Conservation (phyloP, 2,888 invertebrate species). For the Anoplius nigerrimus region DNA sequence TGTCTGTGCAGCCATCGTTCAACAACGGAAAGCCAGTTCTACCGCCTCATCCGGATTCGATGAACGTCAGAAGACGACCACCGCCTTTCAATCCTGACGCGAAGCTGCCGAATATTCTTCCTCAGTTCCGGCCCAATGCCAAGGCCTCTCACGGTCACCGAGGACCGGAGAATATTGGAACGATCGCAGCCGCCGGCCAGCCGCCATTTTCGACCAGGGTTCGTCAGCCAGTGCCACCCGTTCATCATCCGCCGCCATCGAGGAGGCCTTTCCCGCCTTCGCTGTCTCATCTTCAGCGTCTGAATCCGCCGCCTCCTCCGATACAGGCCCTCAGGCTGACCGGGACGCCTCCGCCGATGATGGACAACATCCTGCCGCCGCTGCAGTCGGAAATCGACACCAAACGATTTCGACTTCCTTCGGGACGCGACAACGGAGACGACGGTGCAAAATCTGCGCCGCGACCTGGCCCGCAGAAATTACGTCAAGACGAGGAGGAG, state of each 20-base stretch:
- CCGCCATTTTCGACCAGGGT: slow-evolving; percentile 53
- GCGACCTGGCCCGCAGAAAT: slow-evolving; percentile 38
- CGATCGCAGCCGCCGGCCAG: slow-evolving; percentile 53
- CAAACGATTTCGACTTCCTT: slow-evolving; percentile 56
- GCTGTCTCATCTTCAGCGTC: slow-evolving; percentile 72
- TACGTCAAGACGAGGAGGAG: slow-evolving; percentile 65
- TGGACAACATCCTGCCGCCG: slow-evolving; percentile 31
- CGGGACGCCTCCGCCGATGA: slow-evolving; percentile 33
- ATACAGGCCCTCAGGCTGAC: slow-evolving; percentile 60
- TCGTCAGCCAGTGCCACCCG: slow-evolving; percentile 59
- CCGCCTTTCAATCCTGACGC: slow-evolving; percentile 59
- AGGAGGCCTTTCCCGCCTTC: slow-evolving; percentile 63
- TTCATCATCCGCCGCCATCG: slow-evolving; percentile 59
- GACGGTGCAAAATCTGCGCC: slow-evolving; percentile 23
- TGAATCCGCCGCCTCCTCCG: slow-evolving; percentile 76
- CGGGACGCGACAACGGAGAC: slow-evolving; percentile 36
- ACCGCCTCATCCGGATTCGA: slow-evolving; percentile 25
- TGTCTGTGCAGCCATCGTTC: too few species aligned
- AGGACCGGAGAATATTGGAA: slow-evolving; percentile 67
- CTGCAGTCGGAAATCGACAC: slow-evolving; percentile 46
- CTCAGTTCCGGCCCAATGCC: slow-evolving; percentile 84
- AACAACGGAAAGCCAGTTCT: not conserved
- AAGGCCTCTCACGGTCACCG: slow-evolving; percentile 77
- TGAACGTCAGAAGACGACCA: slow-evolving; percentile 52
- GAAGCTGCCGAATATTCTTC: slow-evolving; percentile 81